Conservation (phyloP, 2,888 invertebrate species). For the Listrodromus nycthemerus region DNA sequence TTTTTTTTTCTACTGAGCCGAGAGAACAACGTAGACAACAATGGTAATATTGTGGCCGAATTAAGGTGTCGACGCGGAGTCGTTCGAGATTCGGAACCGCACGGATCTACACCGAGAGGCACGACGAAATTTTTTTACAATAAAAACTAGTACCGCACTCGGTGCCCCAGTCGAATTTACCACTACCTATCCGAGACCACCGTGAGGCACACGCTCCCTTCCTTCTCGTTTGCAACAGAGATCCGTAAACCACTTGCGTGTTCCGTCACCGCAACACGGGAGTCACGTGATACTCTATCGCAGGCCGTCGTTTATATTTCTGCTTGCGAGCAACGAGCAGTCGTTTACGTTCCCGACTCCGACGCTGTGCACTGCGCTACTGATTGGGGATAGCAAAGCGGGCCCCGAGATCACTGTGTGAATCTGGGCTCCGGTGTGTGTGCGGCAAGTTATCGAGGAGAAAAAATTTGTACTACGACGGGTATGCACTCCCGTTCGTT, state of each 20-base stretch:
- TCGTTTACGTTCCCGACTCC: slow-evolving; percentile 10
- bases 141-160: background rate
- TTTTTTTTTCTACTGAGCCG: background rate
- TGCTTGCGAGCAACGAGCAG: slow-evolving; percentile 10
- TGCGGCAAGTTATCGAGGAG: slow-evolving; percentile 5
- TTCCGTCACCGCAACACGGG: slow-evolving; percentile 18
- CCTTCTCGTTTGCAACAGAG: slow-evolving; percentile 11
- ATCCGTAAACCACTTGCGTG: slow-evolving; percentile 12
- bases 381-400: slow-evolving; percentile 12
- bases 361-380: slow-evolving; percentile 16
- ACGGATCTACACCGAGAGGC: background rate
- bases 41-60: background rate
- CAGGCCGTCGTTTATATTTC: slow-evolving; percentile 14
- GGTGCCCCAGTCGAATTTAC: background rate
- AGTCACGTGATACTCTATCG: slow-evolving; percentile 12
- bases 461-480: slow-evolving; percentile 12
- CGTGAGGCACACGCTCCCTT: slow-evolving; percentile 10
- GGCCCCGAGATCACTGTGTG: slow-evolving; percentile 9
- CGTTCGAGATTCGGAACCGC: background rate
- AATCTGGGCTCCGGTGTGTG: slow-evolving; percentile 2
- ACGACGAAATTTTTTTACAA: slow-evolving; percentile 1
- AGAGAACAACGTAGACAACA: background rate
- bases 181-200: background rate
- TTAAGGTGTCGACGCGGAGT: background rate
- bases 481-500: slow-evolving; percentile 9